Evolutionary conservation across 2,888 invertebrate species (phyloP).

Genomic region (Rhodophaea formosa): DNA sequence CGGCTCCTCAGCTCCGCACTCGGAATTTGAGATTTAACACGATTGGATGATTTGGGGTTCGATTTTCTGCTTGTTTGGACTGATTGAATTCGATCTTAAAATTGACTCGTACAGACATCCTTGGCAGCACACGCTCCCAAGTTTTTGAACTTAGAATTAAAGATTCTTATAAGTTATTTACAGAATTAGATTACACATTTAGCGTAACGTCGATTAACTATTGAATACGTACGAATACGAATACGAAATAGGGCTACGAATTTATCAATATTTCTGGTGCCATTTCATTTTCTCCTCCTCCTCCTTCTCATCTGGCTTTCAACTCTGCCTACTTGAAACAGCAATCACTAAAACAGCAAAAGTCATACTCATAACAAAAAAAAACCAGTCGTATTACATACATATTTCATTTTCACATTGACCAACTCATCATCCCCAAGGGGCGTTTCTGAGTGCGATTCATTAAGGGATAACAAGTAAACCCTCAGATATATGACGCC

Average conservation of each 20-base stretch:
- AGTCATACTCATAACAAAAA: too few species aligned
- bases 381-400: background rate
- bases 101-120: conserved; percentile 55
- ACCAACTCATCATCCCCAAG: background rate
- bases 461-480: conserved; percentile 20
- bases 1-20: conserved; percentile 73
- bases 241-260: too few species aligned
- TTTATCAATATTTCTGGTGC: too few species aligned
- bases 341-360: background rate
- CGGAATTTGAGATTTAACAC: conserved; percentile 77
- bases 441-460: conserved; percentile 9
- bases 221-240: too few species aligned
- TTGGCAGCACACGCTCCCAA: conserved; percentile 29
- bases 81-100: conserved; percentile 72
- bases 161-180: too few species aligned
- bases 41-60: conserved; percentile 78
- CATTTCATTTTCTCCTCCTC: too few species aligned
- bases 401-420: conserved; percentile 18
- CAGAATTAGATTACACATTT: too few species aligned
- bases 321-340: too few species aligned
- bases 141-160: background rate
- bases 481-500: conserved; percentile 24
- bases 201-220: too few species aligned
- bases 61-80: conserved; percentile 77
- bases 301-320: too few species aligned